phyloP scores from a whole-genome alignment of 2,797 vertebrate genomes.

The Sebastes minor region DNA sequence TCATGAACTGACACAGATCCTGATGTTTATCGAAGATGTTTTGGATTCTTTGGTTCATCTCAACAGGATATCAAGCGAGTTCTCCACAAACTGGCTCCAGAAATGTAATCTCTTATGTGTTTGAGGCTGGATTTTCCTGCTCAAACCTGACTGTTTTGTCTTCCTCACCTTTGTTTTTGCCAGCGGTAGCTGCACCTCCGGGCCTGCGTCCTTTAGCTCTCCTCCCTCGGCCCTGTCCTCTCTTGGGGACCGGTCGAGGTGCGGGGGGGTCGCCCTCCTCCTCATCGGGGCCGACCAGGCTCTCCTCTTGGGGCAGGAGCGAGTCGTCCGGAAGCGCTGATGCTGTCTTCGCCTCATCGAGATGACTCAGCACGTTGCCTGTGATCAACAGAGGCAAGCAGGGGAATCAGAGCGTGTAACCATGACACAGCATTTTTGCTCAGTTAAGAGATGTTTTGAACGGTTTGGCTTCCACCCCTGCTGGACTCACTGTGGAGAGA shows the following conservation, averaged over 20 bases:
- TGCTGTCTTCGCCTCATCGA: conserved; percentile 77
- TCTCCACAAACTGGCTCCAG: neutral
- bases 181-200: conserved; percentile 57
- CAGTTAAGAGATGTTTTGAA: too few relatives aligned
- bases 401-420: neutral
- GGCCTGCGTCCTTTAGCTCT: conserved; percentile 82
- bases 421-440: neutral
- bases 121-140: neutral
- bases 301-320: conserved; percentile 66
- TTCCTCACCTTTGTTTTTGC: conserved; percentile 68
- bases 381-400: conserved; percentile 6
- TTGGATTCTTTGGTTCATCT: neutral
- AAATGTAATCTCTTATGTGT: neutral
- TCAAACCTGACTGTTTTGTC: neutral
- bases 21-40: neutral
- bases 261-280: conserved; percentile 17
- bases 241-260: conserved; percentile 74
- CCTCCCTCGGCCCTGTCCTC: conserved; percentile 84
- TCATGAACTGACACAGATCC: neutral
- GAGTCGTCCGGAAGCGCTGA: conserved; percentile 45
- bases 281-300: conserved; percentile 39
- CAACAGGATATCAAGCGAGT: neutral
- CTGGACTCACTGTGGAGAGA: too few relatives aligned
- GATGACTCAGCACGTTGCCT: conserved; percentile 86
- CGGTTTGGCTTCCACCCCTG: too few relatives aligned